Evolutionary conservation across 2,888 invertebrate genomes (phyloP).

Genomic region (Platerodrilus igneus): DNA sequence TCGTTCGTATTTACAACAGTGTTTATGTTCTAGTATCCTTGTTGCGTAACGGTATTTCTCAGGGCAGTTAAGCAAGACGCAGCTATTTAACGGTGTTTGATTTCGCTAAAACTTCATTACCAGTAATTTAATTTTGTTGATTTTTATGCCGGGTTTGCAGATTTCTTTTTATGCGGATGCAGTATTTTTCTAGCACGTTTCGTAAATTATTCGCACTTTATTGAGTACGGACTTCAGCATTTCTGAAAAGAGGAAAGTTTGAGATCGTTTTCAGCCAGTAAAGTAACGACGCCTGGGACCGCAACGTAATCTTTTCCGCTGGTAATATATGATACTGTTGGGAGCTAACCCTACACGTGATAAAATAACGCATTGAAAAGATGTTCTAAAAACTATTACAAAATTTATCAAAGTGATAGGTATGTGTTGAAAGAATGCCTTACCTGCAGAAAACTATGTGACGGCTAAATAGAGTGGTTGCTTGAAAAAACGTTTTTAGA

Average conservation of each 20-base stretch:
- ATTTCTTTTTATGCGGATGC: too few species aligned
- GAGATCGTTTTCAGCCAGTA: conserved; percentile 38
- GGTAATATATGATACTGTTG: conserved; percentile 36
- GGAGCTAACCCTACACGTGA: conserved; percentile 33
- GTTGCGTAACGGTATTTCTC: conserved; percentile 12
- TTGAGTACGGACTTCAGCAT: conserved; percentile 25
- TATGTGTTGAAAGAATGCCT: too few species aligned
- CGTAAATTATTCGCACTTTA: conserved; percentile 23
- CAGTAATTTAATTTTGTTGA: too few species aligned
- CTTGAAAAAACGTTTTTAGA: conserved; percentile 22
- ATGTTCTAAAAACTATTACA: too few species aligned
- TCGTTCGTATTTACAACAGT: conserved; percentile 36
- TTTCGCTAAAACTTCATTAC: too few species aligned
- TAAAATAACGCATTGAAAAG: conserved; percentile 29
- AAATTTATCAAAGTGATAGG: too few species aligned
- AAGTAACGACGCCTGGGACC: conserved; percentile 35
- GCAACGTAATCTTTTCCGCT: conserved; percentile 37
- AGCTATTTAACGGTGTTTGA: too few species aligned
- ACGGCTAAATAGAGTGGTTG: conserved; percentile 19
- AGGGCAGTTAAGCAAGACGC: too few species aligned
- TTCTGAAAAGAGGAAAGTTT: conserved; percentile 30
- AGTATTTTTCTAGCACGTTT: conserved; percentile 9
- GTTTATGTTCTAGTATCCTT: conserved; percentile 31
- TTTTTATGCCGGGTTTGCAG: too few species aligned
- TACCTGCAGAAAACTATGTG: conserved; percentile 21